Evolutionary conservation across 1,140 invertebrate genomes (phyloP), one percentile per base, ranked within the genome.

Genomic region (Drosophila tsacasi): DNA sequence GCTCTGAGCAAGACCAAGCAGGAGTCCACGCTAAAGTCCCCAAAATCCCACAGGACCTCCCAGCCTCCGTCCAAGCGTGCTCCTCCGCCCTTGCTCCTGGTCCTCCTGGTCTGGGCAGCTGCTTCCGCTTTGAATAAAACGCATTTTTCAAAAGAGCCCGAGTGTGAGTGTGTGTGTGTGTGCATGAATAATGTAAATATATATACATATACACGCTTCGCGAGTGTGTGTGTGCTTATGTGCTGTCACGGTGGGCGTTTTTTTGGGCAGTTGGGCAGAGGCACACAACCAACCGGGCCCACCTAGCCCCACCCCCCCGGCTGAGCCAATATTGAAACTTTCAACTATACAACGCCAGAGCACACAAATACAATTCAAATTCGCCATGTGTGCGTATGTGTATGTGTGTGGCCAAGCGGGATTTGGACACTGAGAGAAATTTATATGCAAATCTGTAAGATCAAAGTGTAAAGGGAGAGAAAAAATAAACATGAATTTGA

Each of bases 321-420:
- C 80, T 73, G 60, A 77, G 68, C 68, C 83, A 89, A 89, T 87
- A 87, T 87, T 83, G 83, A 87, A 87, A 87, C 83, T 89, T 87
- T 87, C 84, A 87, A 89, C 83, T 87, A 87, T 63, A 86, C 68
- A 78, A 72, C 46, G 61, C 35, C 30, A 39, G 66, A 52, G 63
- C 67, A 77, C 64, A 63, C 57, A 71, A 40, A 50, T 30, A 65
- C 82, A 64, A 69, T 72, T 79, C 44, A 79, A 79, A 79, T 79
- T 72, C 37, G 17, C 27, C 49, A 50, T 46, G 40, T 42, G 49
- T 62, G 68, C 72, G 57, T 61, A 44, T 77, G 42, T 50, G 42
- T 46, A n/a, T n/a, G 54, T 61, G 62, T 72, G 60, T 60, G 49
- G 49, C 42, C 62, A 25, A 52, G 37, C 66, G 12, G 30, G 63